phyloP scores from a whole-genome alignment of 2,113 vertebrate species.

The Craseonycteris thonglongyai region DNA sequence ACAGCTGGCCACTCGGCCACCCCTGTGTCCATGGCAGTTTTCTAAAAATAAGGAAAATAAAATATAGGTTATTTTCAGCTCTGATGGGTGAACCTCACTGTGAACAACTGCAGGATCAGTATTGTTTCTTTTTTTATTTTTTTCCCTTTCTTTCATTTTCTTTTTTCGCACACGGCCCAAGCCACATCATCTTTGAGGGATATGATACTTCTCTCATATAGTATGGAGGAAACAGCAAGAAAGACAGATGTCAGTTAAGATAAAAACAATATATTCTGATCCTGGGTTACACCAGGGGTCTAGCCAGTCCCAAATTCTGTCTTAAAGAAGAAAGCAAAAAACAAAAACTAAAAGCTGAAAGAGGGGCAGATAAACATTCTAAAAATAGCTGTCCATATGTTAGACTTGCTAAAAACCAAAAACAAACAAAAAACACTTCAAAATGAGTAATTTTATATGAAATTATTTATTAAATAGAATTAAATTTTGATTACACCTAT shows the following conservation, averaged over 20 bases:
- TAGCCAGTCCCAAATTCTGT: background rate
- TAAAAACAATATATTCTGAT: constrained; percentile 20
- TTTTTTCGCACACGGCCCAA: background rate
- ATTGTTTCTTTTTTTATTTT: background rate
- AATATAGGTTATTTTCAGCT: constrained; percentile 58
- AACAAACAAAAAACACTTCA: background rate
- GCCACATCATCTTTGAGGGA: background rate
- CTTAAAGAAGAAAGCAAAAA: background rate
- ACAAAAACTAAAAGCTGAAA: background rate
- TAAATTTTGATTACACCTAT: background rate
- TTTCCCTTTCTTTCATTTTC: background rate
- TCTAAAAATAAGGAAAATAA: constrained; percentile 66
- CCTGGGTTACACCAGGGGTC: background rate
- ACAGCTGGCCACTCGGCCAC: constrained; percentile 47
- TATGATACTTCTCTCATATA: background rate
- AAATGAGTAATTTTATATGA: background rate
- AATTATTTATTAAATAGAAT: background rate
- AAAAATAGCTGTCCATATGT: background rate
- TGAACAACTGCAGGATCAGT: constrained; percentile 51
- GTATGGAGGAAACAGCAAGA: background rate
- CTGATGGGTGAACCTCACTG: constrained; percentile 49
- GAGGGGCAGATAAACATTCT: background rate
- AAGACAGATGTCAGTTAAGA: background rate
- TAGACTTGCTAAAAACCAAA: background rate
- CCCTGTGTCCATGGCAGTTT: constrained; percentile 1